Conservation (phyloP, 2,113 vertebrate species). For the Pogona vitticeps region DNA sequence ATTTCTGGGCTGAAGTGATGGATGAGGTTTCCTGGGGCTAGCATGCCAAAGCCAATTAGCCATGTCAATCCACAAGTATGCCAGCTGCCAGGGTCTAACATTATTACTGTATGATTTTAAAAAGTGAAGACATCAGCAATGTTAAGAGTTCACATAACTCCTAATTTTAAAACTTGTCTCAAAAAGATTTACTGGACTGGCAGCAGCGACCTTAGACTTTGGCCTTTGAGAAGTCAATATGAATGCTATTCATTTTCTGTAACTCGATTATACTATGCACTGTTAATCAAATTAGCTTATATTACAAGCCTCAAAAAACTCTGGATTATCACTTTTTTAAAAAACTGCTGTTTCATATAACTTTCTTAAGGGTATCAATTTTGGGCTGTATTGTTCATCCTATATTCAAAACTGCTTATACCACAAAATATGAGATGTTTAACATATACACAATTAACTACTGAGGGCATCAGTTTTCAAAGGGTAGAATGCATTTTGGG, state of each 20-base stretch:
- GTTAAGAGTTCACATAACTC: constrained; percentile 63
- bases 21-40: constrained; percentile 73
- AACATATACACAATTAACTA: constrained; percentile 66
- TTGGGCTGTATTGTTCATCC: constrained; percentile 55
- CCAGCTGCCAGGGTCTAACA: constrained; percentile 70
- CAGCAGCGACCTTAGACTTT: constrained; percentile 62
- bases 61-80: constrained; percentile 72
- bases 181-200: constrained; percentile 54
- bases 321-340: constrained; percentile 42
- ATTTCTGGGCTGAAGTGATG: constrained; percentile 61
- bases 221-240: constrained; percentile 51
- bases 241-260: constrained; percentile 53
- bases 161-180: constrained; percentile 63
- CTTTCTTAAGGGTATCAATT: constrained; percentile 63
- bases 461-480: constrained; percentile 59
- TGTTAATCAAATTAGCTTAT: constrained; percentile 66
- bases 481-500: constrained; percentile 60
- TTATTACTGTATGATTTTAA: constrained; percentile 70
- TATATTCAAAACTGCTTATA: constrained; percentile 57
- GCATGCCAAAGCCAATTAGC: constrained; percentile 77
- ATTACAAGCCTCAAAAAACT: constrained; percentile 59
- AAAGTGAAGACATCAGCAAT: constrained; percentile 67
- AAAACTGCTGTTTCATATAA: constrained; percentile 55
- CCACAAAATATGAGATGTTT: constrained; percentile 66
- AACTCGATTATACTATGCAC: constrained; percentile 61